These are phyloP conservation scores for Vespertilio murinus DNA, from an alignment of 2,797 vertebrate species.

Conservation along the genomic window DNA sequence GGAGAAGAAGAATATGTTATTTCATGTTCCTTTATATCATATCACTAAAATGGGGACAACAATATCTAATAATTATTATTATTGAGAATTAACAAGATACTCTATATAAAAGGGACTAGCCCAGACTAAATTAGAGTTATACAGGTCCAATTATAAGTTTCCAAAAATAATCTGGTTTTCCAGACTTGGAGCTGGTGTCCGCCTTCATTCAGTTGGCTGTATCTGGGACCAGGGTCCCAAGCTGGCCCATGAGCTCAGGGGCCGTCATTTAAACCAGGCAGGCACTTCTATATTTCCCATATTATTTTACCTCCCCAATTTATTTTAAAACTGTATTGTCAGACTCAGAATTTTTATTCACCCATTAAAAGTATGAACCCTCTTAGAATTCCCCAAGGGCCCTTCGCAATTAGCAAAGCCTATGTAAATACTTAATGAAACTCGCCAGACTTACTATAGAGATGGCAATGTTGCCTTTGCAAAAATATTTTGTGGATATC, in stretches of 20 bases:
- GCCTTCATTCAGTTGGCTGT: not conserved
- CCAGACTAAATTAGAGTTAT: not conserved
- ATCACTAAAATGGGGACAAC: not conserved
- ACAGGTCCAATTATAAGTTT: not conserved
- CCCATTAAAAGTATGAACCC: constrained; percentile 47
- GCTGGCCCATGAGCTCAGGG: not conserved
- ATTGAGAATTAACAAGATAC: not conserved
- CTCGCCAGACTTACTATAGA: constrained; percentile 36
- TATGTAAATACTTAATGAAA: constrained; percentile 67
- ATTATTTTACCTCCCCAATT: not conserved
- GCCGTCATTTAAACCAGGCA: not conserved
- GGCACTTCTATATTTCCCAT: not conserved
- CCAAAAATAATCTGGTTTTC: not conserved
- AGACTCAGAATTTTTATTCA: constrained; percentile 50
- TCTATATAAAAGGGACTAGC: not conserved
- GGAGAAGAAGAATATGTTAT: not conserved
- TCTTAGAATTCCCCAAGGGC: constrained; percentile 62
- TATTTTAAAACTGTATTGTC: constrained; percentile 37
- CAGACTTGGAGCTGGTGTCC: not conserved
- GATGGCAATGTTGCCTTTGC: not conserved
- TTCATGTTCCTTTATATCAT: not conserved
- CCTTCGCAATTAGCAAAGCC: constrained; percentile 55
- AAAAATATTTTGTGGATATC: constrained; percentile 9
- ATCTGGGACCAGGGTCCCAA: not conserved
- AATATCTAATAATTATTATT: not conserved